These are phyloP conservation scores for Meiosimyza decipiens DNA, from an alignment of 2,888 invertebrate genomes.

Conservation along the genomic window DNA sequence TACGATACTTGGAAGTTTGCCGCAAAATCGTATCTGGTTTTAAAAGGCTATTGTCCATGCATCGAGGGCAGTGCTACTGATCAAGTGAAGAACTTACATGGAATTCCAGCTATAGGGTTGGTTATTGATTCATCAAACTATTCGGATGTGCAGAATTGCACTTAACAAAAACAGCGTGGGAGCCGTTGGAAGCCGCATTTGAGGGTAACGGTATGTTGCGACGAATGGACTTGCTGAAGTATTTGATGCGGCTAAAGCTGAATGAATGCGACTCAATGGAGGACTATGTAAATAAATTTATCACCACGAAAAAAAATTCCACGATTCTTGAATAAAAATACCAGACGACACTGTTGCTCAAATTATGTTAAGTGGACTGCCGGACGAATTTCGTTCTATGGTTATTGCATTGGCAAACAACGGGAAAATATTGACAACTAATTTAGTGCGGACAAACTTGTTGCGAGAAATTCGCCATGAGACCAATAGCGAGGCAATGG, in stretches of 20 bases:
- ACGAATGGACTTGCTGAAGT: conserved; percentile 38
- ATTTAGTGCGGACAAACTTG: conserved; percentile 37
- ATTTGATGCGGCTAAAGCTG: conserved; percentile 19
- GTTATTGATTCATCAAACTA: conserved; percentile 30
- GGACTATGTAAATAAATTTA: conserved; percentile 35
- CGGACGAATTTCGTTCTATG: conserved; percentile 36
- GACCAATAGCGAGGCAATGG: conserved; percentile 15
- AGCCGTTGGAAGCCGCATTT: conserved; percentile 34
- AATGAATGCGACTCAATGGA: conserved; percentile 35
- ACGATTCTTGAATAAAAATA: conserved; percentile 35
- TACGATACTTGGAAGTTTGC: conserved; percentile 37
- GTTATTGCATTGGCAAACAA: conserved; percentile 35
- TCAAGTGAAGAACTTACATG: conserved; percentile 40
- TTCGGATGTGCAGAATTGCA: conserved; percentile 37
- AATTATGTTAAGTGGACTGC: conserved; percentile 14
- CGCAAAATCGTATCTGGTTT: conserved; percentile 33
- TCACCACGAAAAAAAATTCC: conserved; percentile 33
- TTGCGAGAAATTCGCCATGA: conserved; percentile 30
- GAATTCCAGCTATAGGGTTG: conserved; percentile 37
- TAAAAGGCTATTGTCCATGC: conserved; percentile 37
- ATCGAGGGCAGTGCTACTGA: conserved; percentile 35
- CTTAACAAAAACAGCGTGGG: conserved; percentile 35
- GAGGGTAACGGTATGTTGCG: conserved; percentile 39
- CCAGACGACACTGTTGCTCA: conserved; percentile 30
- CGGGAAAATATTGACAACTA: conserved; percentile 31